phyloP scores from a whole-genome alignment of 2,888 invertebrate genomes.

The Parascotia fuliginaria region DNA sequence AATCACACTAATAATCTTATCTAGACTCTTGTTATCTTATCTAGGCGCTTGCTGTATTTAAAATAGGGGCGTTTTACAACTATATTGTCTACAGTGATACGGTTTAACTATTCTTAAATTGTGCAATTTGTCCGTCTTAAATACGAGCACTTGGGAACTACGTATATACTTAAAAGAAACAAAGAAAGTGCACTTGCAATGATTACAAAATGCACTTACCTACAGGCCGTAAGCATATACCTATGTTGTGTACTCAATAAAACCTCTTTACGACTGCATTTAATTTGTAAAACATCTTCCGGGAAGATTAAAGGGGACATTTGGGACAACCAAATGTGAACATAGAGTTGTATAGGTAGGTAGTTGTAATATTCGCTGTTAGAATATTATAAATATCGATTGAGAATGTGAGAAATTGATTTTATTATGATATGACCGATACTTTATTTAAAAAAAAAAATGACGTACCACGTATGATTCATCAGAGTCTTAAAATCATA shows the following conservation, averaged over 20 bases:
- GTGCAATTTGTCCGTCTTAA: background rate
- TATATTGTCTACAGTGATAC: background rate
- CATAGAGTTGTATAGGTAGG: background rate
- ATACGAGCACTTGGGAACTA: constrained; percentile 1
- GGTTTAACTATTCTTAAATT: background rate
- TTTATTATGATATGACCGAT: too few relatives aligned
- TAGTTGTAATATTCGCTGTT: too few relatives aligned
- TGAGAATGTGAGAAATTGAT: too few relatives aligned
- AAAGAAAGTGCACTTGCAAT: constrained; percentile 24
- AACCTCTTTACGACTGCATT: constrained; percentile 7
- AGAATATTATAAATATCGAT: too few relatives aligned
- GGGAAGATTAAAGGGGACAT: background rate
- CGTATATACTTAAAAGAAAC: constrained; percentile 1
- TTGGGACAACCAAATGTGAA: background rate
- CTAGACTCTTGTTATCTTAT: too few relatives aligned
- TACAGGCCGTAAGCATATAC: constrained; percentile 10
- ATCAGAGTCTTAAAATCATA: too few relatives aligned
- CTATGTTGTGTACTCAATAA: constrained; percentile 3
- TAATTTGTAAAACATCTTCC: constrained; percentile 14
- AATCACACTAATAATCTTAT: too few relatives aligned
- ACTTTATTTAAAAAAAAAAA: too few relatives aligned
- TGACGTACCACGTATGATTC: too few relatives aligned
- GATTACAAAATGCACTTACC: constrained; percentile 24
- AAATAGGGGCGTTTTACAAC: too few relatives aligned
- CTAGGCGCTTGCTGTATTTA: too few relatives aligned